These are phyloP conservation scores for Spea bombifrons DNA, from an alignment of 2,113 vertebrate species.

Conservation along the genomic window DNA sequence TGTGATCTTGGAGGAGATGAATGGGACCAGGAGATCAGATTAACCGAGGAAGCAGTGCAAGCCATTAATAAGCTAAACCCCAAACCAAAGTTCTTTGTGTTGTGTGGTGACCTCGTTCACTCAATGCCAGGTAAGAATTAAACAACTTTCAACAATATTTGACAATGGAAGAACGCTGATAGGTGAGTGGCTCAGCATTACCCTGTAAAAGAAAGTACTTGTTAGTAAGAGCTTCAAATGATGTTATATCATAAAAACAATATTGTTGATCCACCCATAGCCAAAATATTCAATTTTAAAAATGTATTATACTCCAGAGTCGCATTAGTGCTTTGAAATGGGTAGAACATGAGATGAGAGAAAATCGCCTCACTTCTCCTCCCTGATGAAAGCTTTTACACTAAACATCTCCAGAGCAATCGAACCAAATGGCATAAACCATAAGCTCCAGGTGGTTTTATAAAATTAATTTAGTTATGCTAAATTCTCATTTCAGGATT, in stretches of 20 bases:
- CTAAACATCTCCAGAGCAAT: too few relatives aligned
- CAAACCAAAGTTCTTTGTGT: constrained; percentile 81
- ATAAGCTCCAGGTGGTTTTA: too few relatives aligned
- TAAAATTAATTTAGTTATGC: too few relatives aligned
- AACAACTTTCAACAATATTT: not conserved
- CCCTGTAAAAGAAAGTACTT: not conserved
- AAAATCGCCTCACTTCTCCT: too few relatives aligned
- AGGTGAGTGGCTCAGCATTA: not conserved
- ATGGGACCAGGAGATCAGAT: constrained; percentile 83
- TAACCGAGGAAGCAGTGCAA: constrained; percentile 78
- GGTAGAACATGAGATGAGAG: too few relatives aligned
- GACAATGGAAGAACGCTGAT: not conserved
- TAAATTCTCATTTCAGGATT: too few relatives aligned
- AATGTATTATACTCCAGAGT: too few relatives aligned
- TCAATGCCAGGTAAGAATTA: constrained; percentile 85
- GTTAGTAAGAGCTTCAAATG: not conserved
- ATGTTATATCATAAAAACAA: not conserved
- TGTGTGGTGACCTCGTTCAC: constrained; percentile 91
- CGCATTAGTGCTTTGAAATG: too few relatives aligned
- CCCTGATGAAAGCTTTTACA: too few relatives aligned
- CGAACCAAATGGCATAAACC: too few relatives aligned
- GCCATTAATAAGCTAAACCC: constrained; percentile 80
- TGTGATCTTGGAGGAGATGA: constrained; percentile 76
- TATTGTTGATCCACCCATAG: too few relatives aligned
- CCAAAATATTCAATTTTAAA: too few relatives aligned